phyloP scores from a whole-genome alignment of 2,797 vertebrate species.

The Pristis pectinata region DNA sequence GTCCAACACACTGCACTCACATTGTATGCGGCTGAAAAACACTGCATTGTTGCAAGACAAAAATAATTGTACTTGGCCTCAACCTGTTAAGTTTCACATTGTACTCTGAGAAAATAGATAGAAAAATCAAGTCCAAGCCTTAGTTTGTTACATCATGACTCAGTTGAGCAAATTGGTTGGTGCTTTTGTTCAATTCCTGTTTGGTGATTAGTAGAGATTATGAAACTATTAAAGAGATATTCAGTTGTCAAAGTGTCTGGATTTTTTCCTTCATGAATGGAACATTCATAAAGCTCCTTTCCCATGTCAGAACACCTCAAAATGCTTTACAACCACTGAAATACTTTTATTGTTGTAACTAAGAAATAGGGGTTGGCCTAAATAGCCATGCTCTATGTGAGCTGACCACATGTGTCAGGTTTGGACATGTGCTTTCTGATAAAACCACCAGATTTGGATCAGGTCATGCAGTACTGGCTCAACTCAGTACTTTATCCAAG shows the following conservation, averaged over 20 bases:
- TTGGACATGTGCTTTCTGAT: too few species aligned
- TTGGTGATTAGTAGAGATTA: background rate
- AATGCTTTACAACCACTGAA: background rate
- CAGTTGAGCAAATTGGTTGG: background rate
- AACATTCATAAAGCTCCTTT: background rate
- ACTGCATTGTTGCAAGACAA: background rate
- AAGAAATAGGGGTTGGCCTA: background rate
- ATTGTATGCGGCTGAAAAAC: background rate
- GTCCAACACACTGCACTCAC: background rate
- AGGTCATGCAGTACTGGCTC: too few species aligned
- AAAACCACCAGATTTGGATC: too few species aligned
- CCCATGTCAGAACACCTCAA: background rate
- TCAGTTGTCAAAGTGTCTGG: background rate
- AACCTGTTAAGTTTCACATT: background rate
- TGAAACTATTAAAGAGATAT: slow-evolving; percentile 33
- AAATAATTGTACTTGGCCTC: background rate
- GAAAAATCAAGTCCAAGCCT: background rate
- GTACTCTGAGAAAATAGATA: background rate
- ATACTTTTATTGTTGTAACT: background rate
- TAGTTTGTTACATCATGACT: background rate
- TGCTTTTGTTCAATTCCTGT: background rate
- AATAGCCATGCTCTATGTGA: too few species aligned
- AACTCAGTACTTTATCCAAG: too few species aligned
- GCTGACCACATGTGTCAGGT: too few species aligned
- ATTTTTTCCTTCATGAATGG: background rate